Percentiles rank a stretch among this genome's conserved stretches.
These are phyloP conservation scores for Eupeodes luniger DNA, from an alignment of 2,888 invertebrate species.

Conservation along the genomic window DNA sequence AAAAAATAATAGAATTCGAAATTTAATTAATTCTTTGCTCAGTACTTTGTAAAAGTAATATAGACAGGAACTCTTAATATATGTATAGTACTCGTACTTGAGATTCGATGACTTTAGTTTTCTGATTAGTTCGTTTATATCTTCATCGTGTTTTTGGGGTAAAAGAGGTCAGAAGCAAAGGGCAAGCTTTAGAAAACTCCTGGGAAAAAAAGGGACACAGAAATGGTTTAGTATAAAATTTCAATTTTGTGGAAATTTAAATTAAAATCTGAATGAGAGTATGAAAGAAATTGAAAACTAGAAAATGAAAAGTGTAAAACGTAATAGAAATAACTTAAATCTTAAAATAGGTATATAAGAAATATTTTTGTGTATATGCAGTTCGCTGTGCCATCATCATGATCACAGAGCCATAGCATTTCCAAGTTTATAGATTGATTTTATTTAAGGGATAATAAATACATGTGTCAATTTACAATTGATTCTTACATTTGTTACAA, in stretches of 20 bases:
- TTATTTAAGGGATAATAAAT: too few relatives aligned
- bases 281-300: constrained; percentile 36
- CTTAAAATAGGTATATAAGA: not conserved
- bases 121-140: constrained; percentile 44
- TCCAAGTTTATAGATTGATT: not conserved
- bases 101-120: constrained; percentile 69
- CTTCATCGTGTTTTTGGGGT: constrained; percentile 1
- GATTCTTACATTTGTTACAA: too few relatives aligned
- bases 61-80: constrained; percentile 19
- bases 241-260: constrained; percentile 32
- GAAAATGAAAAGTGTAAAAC: constrained; percentile 27
- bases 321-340: constrained; percentile 17
- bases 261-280: constrained; percentile 16
- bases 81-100: not conserved
- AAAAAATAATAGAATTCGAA: constrained; percentile 70
- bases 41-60: constrained; percentile 68
- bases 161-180: not conserved
- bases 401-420: not conserved
- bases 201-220: not conserved
- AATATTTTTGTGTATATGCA: not conserved
- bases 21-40: constrained; percentile 73
- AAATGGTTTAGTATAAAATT: constrained; percentile 15
- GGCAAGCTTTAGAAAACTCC: not conserved
- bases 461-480: too few relatives aligned
- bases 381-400: too few relatives aligned